phyloP scores from a whole-genome alignment of 2,888 invertebrate genomes.

The Himalopsyche kuldschensis region DNA sequence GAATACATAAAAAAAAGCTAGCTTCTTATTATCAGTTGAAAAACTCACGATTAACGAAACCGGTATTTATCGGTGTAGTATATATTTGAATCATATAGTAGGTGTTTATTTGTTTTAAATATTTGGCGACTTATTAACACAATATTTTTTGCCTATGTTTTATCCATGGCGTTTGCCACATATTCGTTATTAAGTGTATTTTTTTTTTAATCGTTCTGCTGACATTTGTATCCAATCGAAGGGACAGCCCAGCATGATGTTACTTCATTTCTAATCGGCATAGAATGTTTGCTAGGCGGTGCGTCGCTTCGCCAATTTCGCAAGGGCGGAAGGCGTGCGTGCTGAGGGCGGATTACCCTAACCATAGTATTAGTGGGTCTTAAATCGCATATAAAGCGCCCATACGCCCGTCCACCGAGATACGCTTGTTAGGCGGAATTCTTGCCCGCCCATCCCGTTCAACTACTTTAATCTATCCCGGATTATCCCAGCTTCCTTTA shows the following conservation, averaged over 20 bases:
- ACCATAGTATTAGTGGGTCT: slow-evolving; percentile 34
- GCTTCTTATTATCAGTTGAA: no score
- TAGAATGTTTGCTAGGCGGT: background rate
- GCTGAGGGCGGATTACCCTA: slow-evolving; percentile 22
- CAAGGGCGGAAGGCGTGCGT: background rate
- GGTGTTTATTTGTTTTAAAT: no score
- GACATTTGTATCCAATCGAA: background rate
- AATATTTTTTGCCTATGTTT: no score
- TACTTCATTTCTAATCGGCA: background rate
- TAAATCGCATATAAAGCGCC: slow-evolving; percentile 36
- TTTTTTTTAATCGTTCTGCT: no score
- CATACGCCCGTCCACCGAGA: slow-evolving; percentile 30
- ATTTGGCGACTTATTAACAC: no score
- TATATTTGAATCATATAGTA: no score
- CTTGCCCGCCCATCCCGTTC: slow-evolving; percentile 30
- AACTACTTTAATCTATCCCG: slow-evolving; percentile 37
- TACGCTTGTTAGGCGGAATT: slow-evolving; percentile 37
- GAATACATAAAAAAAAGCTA: no score
- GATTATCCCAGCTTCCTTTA: slow-evolving; percentile 38
- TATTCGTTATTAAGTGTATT: no score
- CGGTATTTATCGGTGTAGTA: no score
- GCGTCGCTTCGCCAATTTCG: background rate
- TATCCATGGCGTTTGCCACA: no score
- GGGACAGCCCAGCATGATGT: background rate
- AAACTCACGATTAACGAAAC: no score